Conservation (phyloP, 2,797 vertebrate genomes). For the Synanceia verrucosa region DNA sequence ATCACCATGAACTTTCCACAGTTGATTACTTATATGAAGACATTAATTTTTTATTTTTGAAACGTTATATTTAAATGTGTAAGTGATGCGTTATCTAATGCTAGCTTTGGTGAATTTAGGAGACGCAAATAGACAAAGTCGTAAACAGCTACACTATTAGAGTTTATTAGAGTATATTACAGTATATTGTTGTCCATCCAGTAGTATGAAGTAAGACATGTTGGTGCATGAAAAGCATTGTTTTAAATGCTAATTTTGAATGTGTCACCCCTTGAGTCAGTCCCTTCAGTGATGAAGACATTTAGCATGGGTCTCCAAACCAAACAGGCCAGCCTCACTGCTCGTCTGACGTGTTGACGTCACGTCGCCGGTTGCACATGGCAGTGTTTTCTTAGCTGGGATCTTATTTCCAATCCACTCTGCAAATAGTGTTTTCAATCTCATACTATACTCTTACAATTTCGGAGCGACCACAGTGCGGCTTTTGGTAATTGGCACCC, state of each 20-base stretch:
- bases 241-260: background rate
- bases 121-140: background rate
- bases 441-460: conserved; percentile 30
- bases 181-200: background rate
- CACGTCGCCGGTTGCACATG: conserved; percentile 2
- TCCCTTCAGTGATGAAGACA: background rate
- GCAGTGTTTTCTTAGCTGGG: conserved; percentile 50
- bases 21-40: background rate
- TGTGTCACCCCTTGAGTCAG: background rate
- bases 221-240: background rate
- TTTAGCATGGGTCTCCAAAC: conserved; percentile 6
- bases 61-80: too few species aligned
- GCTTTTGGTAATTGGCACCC: conserved; percentile 56
- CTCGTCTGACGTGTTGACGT: background rate
- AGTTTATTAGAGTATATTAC: too few species aligned
- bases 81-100: background rate
- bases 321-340: conserved; percentile 7
- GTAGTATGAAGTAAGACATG: background rate
- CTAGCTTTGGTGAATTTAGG: background rate
- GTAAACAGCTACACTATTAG: background rate
- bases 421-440: conserved; percentile 50
- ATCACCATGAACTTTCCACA: background rate
- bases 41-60: too few species aligned
- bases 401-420: conserved; percentile 44
- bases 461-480: conserved; percentile 43